Evolutionary conservation across 2,113 vertebrate genomes (phyloP).

Genomic region (Alethe diademata): DNA sequence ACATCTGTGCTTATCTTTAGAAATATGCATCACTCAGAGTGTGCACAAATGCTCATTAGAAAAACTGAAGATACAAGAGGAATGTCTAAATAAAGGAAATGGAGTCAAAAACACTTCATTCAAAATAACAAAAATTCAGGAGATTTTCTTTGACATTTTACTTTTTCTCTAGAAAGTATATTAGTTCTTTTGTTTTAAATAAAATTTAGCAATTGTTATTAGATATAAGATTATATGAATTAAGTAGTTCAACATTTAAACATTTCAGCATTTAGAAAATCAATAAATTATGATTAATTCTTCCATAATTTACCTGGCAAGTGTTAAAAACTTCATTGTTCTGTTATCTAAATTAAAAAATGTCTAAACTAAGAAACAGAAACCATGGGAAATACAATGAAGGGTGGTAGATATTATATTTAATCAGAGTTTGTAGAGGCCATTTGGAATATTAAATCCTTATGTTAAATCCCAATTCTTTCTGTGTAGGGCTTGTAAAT

Average conservation of each 20-base stretch:
- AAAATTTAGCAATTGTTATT: not conserved
- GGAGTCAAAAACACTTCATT: not conserved
- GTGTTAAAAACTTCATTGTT: not conserved
- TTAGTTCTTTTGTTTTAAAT: not conserved
- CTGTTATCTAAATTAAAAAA: not conserved
- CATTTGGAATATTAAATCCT: not conserved
- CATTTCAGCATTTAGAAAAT: not conserved
- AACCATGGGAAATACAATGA: not conserved
- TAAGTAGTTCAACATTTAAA: not conserved
- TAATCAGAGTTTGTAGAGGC: not conserved
- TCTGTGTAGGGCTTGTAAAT: not conserved
- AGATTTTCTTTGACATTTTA: not conserved
- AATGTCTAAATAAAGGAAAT: not conserved
- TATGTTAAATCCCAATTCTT: not conserved
- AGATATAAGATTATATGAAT: not conserved
- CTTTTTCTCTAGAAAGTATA: not conserved
- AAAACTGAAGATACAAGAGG: not conserved
- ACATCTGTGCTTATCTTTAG: conserved; percentile 7
- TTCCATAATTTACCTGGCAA: not conserved
- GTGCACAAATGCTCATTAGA: not conserved
- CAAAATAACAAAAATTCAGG: not conserved
- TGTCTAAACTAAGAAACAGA: not conserved
- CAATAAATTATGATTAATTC: not conserved
- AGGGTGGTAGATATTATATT: not conserved
- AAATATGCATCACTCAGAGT: not conserved